Evolutionary conservation across 2,888 invertebrate species (phyloP).

Genomic region (Tachina grossa): DNA sequence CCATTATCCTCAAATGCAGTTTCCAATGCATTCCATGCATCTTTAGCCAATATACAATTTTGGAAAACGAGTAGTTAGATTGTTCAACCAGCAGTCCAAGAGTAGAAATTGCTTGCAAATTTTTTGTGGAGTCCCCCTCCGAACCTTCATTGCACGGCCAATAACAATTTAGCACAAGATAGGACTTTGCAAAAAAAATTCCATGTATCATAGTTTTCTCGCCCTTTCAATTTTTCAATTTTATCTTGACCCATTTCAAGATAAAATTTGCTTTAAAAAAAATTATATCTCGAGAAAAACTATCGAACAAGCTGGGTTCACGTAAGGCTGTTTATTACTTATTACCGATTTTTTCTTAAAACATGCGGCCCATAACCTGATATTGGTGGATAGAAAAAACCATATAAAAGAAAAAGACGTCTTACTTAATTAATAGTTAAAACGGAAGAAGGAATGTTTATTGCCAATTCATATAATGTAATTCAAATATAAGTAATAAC

Average conservation of each 20-base stretch:
- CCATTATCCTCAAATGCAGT: slow-evolving; percentile 60
- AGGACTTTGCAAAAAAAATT: slow-evolving; percentile 37
- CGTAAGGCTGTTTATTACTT: slow-evolving; percentile 20
- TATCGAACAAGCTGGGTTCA: slow-evolving; percentile 12
- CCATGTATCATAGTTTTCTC: slow-evolving; percentile 21
- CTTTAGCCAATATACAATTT: slow-evolving; percentile 16
- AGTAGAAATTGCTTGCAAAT: too few species aligned
- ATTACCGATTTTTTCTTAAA: neutral
- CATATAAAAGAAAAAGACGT: too few species aligned
- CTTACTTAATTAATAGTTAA: neutral
- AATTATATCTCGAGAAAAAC: slow-evolving; percentile 13
- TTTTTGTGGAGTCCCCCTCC: too few species aligned
- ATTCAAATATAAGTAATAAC: too few species aligned
- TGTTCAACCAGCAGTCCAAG: too few species aligned
- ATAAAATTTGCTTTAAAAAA: slow-evolving; percentile 1
- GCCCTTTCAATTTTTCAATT: slow-evolving; percentile 21
- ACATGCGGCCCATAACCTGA: neutral
- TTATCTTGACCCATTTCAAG: slow-evolving; percentile 23
- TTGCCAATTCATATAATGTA: too few species aligned
- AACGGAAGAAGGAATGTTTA: neutral
- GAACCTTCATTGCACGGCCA: too few species aligned
- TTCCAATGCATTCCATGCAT: slow-evolving; percentile 13
- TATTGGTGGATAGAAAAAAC: slow-evolving; percentile 2
- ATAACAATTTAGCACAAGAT: too few species aligned
- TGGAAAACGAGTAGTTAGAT: neutral